Percentiles rank a stretch among this genome's conserved stretches.
Conservation (phyloP, 2,113 vertebrate species). For the Cygnus atratus region DNA sequence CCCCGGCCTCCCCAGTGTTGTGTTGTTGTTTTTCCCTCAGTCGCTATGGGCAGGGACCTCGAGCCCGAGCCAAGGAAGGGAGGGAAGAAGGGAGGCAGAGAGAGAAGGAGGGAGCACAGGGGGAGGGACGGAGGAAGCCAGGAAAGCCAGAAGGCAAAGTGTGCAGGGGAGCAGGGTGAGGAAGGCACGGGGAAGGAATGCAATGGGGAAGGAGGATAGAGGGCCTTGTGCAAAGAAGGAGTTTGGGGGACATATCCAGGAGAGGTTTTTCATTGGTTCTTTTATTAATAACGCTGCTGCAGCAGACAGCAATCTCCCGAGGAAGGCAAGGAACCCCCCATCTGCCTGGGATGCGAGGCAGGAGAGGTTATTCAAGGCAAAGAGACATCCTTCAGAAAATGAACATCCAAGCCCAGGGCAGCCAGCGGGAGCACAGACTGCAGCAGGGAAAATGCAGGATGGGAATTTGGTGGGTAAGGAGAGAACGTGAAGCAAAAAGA, state of each 20-base stretch:
- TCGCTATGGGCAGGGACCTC: constrained; percentile 77
- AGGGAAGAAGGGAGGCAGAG: constrained; percentile 23
- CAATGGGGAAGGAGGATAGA: background rate
- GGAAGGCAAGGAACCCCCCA: background rate
- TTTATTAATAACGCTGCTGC: background rate
- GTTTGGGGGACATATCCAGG: background rate
- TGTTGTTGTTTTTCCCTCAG: constrained; percentile 77
- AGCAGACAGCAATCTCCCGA: background rate
- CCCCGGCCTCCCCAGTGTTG: constrained; percentile 67
- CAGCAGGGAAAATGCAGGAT: background rate
- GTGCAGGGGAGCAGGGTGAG: background rate
- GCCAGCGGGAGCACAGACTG: background rate
- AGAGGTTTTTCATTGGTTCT: background rate
- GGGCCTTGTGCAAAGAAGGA: background rate
- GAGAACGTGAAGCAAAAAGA: background rate
- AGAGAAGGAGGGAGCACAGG: constrained; percentile 40
- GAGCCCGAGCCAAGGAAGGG: constrained; percentile 64
- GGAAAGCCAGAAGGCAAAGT: constrained; percentile 11
- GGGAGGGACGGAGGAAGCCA: constrained; percentile 31
- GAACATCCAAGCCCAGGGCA: background rate
- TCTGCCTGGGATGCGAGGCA: background rate
- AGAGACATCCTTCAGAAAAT: constrained; percentile 1
- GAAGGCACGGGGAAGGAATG: background rate
- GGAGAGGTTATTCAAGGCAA: constrained; percentile 19
- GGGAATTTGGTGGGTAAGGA: background rate